A percentile compares a stretch with the other conserved stretches of the same genome.
These are phyloP conservation scores for Cerceris ruficornis DNA, from an alignment of 2,888 invertebrate species.

Conservation along the genomic window DNA sequence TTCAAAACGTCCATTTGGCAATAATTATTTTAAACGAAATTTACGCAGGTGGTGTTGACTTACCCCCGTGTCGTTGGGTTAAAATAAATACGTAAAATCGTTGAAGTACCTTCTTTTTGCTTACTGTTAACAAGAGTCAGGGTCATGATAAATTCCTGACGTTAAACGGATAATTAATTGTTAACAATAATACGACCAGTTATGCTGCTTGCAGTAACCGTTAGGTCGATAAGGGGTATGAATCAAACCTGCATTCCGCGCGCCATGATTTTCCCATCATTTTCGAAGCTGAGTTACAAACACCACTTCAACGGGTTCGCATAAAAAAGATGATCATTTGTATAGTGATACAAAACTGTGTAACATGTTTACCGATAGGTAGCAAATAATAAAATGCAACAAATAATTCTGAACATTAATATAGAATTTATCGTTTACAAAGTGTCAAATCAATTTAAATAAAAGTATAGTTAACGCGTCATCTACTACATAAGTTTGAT, in stretches of 20 bases:
- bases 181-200: conserved; percentile 39
- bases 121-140: not conserved
- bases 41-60: too few species aligned
- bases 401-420: too few species aligned
- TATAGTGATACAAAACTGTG: not conserved
- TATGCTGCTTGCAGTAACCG: conserved; percentile 31
- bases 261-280: conserved; percentile 42
- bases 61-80: too few species aligned
- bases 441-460: too few species aligned
- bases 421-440: too few species aligned
- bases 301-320: conserved; percentile 24
- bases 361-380: too few species aligned
- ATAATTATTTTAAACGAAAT: too few species aligned
- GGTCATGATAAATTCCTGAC: not conserved
- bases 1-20: too few species aligned
- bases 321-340: conserved; percentile 16
- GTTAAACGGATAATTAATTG: conserved; percentile 46
- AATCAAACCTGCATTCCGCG: conserved; percentile 41
- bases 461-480: too few species aligned
- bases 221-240: conserved; percentile 44
- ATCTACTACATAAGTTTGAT: too few species aligned
- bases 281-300: conserved; percentile 46
- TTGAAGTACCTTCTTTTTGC: not conserved
- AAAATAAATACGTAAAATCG: too few species aligned
- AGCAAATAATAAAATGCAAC: too few species aligned